These are phyloP conservation scores for Periparus ater DNA, from an alignment of 2,797 vertebrate genomes.

Conservation along the genomic window DNA sequence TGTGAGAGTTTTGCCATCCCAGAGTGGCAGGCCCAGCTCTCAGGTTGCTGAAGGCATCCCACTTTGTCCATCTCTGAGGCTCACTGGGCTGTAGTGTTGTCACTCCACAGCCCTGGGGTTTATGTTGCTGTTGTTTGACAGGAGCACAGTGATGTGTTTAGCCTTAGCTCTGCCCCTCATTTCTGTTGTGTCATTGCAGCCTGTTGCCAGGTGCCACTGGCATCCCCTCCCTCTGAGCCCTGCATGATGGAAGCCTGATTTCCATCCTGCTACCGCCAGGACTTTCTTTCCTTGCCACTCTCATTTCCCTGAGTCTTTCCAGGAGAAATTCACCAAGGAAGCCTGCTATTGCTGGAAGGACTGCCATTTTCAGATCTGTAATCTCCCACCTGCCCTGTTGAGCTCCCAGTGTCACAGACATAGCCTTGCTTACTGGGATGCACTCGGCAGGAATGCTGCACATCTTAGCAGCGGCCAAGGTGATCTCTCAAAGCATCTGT, in stretches of 20 bases:
- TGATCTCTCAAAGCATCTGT: constrained; percentile 41
- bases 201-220: neutral
- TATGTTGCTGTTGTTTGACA: neutral
- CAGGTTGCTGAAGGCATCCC: neutral
- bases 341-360: neutral
- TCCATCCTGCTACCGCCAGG: neutral
- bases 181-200: neutral
- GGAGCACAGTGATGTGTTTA: fast-evolving
- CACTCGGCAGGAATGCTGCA: neutral
- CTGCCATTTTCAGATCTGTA: neutral
- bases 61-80: neutral
- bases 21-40: neutral
- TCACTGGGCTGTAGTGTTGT: neutral
- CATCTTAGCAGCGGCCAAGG: neutral
- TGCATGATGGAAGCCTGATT: neutral
- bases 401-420: neutral
- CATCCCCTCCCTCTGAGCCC: neutral
- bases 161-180: neutral
- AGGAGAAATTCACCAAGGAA: neutral
- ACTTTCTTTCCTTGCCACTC: neutral
- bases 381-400: neutral
- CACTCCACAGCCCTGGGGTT: neutral
- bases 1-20: neutral
- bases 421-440: neutral
- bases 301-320: neutral